phyloP scores from a whole-genome alignment of 2,888 invertebrate species.

The Cheilosia urbana region DNA sequence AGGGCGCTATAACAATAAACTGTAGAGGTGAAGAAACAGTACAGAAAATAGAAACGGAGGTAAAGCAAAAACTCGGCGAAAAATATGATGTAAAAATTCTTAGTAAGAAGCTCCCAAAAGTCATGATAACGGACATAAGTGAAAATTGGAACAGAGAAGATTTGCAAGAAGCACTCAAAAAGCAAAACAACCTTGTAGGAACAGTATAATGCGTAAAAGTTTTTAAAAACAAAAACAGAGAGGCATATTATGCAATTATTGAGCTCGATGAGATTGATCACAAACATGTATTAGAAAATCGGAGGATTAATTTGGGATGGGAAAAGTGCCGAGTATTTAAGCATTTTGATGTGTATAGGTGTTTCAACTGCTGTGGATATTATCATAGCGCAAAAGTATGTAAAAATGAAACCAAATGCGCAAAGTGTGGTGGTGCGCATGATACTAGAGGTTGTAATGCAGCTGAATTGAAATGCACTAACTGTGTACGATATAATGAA shows the following conservation, averaged over 20 bases:
- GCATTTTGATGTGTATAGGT: not conserved
- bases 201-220: constrained; percentile 23
- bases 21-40: constrained; percentile 10
- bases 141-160: no score
- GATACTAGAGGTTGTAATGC: not conserved
- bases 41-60: no score
- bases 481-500: constrained; percentile 1
- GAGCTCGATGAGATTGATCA: not conserved
- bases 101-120: not conserved
- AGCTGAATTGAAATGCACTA: not conserved
- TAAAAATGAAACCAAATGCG: constrained; percentile 1
- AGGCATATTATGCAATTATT: constrained; percentile 9
- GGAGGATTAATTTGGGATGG: not conserved
- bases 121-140: not conserved
- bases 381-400: constrained; percentile 2
- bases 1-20: constrained; percentile 8
- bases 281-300: constrained; percentile 2
- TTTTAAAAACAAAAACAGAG: constrained; percentile 25
- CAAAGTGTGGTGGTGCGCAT: not conserved
- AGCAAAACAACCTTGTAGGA: constrained; percentile 17
- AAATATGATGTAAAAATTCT: not conserved
- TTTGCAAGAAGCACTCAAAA: not conserved
- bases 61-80: not conserved
- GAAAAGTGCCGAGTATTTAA: constrained; percentile 16
- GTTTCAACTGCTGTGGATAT: constrained; percentile 5